phyloP scores from a whole-genome alignment of 2,888 invertebrate genomes.

The Brenthis ino region DNA sequence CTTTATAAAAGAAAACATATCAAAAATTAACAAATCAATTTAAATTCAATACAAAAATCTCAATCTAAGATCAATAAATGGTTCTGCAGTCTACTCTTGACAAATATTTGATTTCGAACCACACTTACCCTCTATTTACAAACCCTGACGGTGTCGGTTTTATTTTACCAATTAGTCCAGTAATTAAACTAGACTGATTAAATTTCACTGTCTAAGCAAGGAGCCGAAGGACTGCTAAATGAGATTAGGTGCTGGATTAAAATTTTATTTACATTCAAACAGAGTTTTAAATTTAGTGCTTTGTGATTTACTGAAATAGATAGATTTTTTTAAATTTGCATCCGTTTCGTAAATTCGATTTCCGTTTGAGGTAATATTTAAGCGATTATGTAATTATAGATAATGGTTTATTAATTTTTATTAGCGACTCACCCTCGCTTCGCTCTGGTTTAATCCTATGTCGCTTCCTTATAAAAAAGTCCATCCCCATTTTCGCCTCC shows the following conservation, averaged over 20 bases:
- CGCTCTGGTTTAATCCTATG: too few species aligned
- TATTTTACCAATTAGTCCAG: slow-evolving; percentile 51
- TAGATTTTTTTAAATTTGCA: too few species aligned
- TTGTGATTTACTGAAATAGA: background rate
- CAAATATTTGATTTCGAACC: slow-evolving; percentile 36
- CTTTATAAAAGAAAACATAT: background rate
- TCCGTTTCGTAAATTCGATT: too few species aligned
- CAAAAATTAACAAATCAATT: background rate
- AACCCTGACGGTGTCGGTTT: slow-evolving; percentile 45
- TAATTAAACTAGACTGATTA: slow-evolving; percentile 47
- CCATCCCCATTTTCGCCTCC: too few species aligned
- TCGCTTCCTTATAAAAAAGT: too few species aligned
- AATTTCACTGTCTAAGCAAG: slow-evolving; percentile 30
- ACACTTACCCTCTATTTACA: slow-evolving; percentile 35
- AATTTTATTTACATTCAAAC: slow-evolving; percentile 14
- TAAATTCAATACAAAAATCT: background rate
- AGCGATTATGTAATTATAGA: too few species aligned
- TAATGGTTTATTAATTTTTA: too few species aligned
- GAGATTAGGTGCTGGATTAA: slow-evolving; percentile 21
- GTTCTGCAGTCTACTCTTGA: slow-evolving; percentile 24
- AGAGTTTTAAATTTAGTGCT: background rate
- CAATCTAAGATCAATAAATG: slow-evolving; percentile 18
- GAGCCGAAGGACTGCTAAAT: slow-evolving; percentile 24
- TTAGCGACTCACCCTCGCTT: too few species aligned
- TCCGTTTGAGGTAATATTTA: too few species aligned